phyloP scores from a whole-genome alignment of 2,888 invertebrate genomes.

The Xanthia togata region DNA sequence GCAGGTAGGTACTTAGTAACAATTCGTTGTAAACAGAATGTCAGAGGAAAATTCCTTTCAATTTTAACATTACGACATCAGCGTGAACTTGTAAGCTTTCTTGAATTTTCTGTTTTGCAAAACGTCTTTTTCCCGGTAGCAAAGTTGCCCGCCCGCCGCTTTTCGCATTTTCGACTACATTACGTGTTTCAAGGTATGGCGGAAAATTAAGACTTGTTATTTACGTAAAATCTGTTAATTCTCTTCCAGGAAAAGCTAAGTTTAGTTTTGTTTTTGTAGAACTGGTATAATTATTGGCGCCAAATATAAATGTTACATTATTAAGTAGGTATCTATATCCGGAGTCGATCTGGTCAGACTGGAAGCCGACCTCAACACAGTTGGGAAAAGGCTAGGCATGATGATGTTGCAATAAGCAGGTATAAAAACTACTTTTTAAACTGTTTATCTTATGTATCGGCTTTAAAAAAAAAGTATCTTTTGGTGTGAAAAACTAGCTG shows the following conservation, averaged over 20 bases:
- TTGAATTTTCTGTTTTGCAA: constrained; percentile 40
- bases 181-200: constrained; percentile 1
- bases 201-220: constrained; percentile 3
- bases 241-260: constrained; percentile 20
- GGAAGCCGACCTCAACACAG: neutral
- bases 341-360: neutral
- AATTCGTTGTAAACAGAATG: constrained; percentile 3
- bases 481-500: neutral
- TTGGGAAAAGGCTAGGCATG: neutral
- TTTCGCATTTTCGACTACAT: constrained; percentile 15
- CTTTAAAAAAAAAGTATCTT: too few relatives aligned
- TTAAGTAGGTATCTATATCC: neutral
- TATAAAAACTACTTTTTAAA: neutral
- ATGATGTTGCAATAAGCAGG: too few relatives aligned
- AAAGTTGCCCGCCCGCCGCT: neutral
- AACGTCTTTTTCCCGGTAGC: constrained; percentile 1
- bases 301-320: constrained; percentile 8
- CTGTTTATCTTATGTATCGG: too few relatives aligned
- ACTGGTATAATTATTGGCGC: neutral
- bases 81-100: constrained; percentile 57
- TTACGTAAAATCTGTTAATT: neutral
- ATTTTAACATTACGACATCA: constrained; percentile 39
- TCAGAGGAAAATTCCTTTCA: constrained; percentile 24
- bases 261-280: constrained; percentile 10
- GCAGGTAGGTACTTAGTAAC: constrained; percentile 1